phyloP scores from a whole-genome alignment of 2,113 vertebrate species.

The Chaetops frenatus region DNA sequence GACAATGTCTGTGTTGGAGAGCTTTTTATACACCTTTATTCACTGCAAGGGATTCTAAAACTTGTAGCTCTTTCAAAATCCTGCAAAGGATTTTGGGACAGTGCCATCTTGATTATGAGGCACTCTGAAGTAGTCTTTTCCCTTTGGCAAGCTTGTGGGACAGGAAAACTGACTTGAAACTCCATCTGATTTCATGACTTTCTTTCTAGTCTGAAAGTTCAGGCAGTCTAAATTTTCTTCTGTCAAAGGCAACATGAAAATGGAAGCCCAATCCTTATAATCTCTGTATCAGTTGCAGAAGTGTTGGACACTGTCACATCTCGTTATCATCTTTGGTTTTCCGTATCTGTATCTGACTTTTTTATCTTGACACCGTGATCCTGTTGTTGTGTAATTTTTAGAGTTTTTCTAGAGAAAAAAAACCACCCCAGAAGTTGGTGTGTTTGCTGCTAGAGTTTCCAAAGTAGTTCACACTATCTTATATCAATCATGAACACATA shows the following conservation, averaged over 20 bases:
- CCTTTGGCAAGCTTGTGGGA: background rate
- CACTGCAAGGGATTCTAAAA: background rate
- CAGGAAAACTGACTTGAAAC: background rate
- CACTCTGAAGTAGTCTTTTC: background rate
- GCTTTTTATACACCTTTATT: background rate
- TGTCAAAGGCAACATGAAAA: background rate
- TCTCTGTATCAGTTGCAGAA: background rate
- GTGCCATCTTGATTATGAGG: background rate
- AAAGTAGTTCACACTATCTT: background rate
- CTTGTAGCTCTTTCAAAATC: background rate
- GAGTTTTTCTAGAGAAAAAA: background rate
- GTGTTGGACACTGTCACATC: background rate
- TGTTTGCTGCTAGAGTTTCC: background rate
- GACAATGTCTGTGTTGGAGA: background rate
- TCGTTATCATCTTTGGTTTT: background rate
- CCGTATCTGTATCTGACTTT: background rate
- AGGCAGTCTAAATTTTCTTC: background rate
- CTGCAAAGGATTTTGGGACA: background rate
- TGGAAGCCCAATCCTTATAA: background rate
- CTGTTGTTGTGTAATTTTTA: background rate
- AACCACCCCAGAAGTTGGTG: background rate
- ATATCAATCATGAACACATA: background rate
- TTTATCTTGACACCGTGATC: background rate
- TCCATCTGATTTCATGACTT: background rate
- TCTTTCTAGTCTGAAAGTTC: background rate